Percentiles rank a stretch among this genome's conserved stretches.
Evolutionary conservation across 2,797 vertebrate genomes (phyloP).

Genomic region (Setipinna tenuifilis): DNA sequence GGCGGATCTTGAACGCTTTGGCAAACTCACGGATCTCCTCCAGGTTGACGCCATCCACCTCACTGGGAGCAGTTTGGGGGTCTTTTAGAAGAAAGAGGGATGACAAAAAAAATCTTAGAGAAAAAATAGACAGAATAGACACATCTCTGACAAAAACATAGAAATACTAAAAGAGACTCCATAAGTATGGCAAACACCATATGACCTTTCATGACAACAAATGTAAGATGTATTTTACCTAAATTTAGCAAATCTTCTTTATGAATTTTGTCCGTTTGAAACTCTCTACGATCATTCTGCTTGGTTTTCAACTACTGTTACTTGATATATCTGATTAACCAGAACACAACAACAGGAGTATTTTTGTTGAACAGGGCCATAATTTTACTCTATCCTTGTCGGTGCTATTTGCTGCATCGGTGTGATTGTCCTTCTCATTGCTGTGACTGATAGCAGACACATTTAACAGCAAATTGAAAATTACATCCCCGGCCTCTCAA

Average conservation of each 20-base stretch:
- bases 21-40: slow-evolving; percentile 99
- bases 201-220: neutral
- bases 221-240: neutral
- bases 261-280: neutral
- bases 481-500: slow-evolving; percentile 43
- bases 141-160: neutral
- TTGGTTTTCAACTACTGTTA: neutral
- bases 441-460: slow-evolving; percentile 53
- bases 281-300: neutral
- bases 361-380: neutral
- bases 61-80: slow-evolving; percentile 93
- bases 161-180: neutral
- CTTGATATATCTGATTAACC: neutral
- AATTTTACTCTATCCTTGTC: neutral
- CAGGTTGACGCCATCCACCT: slow-evolving; percentile 98
- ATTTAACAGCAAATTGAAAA: slow-evolving; percentile 50
- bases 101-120: neutral
- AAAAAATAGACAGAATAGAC: no score
- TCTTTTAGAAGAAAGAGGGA: slow-evolving; percentile 70
- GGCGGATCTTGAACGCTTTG: slow-evolving; percentile 99
- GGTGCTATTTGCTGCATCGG: neutral
- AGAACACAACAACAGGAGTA: neutral
- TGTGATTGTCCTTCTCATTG: slow-evolving; percentile 52
- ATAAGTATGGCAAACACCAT: neutral
- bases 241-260: neutral